phyloP scores from a whole-genome alignment of 2,113 vertebrate genomes.

The Lichenostomus cassidix region DNA sequence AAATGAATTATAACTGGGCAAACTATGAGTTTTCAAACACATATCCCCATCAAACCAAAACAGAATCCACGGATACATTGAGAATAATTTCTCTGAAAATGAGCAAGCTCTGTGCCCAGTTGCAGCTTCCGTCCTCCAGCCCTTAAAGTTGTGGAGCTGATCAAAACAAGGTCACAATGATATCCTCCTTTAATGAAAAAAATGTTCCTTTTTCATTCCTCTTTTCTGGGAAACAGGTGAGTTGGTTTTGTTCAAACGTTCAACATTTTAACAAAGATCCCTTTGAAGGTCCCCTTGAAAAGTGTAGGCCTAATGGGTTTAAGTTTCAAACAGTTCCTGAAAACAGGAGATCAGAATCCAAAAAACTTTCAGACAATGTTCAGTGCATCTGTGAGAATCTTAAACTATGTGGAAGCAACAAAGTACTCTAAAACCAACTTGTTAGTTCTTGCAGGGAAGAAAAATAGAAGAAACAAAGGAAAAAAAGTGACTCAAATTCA shows the following conservation, averaged over 20 bases:
- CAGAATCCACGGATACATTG: neutral
- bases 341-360: constrained; percentile 6
- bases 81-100: neutral
- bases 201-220: neutral
- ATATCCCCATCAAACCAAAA: neutral
- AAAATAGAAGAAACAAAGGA: neutral
- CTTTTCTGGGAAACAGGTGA: neutral
- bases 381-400: neutral
- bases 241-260: neutral
- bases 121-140: neutral
- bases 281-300: neutral
- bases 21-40: neutral
- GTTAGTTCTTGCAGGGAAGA: neutral
- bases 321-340: neutral
- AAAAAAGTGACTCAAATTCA: neutral
- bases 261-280: neutral
- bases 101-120: neutral
- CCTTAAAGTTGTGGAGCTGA: neutral
- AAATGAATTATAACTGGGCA: neutral
- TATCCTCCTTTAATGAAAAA: neutral
- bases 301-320: neutral
- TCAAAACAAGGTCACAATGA: constrained; percentile 30
- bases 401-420: neutral
- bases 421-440: neutral
- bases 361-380: neutral